Evolutionary conservation across 1,140 invertebrate species (phyloP), one percentile per base, ranked within the genome.

Genomic region (Bicyclus anynana): DNA sequence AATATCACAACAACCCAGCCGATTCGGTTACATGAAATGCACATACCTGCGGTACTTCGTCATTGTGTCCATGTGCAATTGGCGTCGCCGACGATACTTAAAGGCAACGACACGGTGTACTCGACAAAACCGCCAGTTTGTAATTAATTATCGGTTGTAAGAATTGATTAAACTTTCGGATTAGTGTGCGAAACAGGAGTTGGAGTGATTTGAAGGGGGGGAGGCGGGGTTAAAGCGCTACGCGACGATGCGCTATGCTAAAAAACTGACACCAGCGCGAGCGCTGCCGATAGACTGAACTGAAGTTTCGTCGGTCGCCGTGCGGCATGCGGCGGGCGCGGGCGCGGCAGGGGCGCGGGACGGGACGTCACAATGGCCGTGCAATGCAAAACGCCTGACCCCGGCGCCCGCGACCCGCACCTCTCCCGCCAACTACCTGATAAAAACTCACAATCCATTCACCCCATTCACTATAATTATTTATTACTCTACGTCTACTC

Each of bases 21-120:
- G 29, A 12, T 7, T 10, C 0, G 1, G 10, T 1, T 10, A 4
- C 1, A 33, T 4, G 2, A n/a, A 12, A 14, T 40, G 13, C 18
- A 47, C 74, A 53, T 84, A 86, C 83, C 83, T 86, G 79, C 73
- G 76, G 65, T 69, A 77, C 77, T 84, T 84, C 57, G 72, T 66
- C 76, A 79, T 80, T 73, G 67, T 75, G 58, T 72, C 72, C 73
- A 74, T 77, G 57, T 38, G 64, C 66, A 69, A 68, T 57, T 64
- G 66, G 38, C 51, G 67, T 62, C 58, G 44, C 29, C 56, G 53
- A 40, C 23, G 27, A 55, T 51, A 55, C 35, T 60, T 29, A 37
- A n/a, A n/a, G 42, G 33, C 49, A 53, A 23, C 21, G 48, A 33
- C 29, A 12, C 29, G 27, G 5, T 10, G 27, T 1, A 33, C 10